Evolutionary conservation across 2,113 vertebrate genomes (phyloP), one percentile per base, ranked within the genome.

Genomic region (Forbesichthys papilliferus): DNA sequence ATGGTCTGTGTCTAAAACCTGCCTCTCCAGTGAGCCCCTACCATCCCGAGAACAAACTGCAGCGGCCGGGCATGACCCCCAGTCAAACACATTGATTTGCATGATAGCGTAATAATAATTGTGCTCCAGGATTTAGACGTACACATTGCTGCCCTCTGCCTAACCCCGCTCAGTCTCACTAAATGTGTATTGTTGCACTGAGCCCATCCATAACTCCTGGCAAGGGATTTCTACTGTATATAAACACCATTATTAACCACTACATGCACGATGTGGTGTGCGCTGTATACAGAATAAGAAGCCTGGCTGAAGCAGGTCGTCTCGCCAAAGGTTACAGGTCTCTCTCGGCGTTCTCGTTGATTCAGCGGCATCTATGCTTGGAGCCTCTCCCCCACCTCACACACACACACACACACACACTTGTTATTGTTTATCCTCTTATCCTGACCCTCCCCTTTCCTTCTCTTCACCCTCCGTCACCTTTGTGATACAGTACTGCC

Each of bases 21-120:
- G 0, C 20, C 46, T 60, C 56, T 60, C 27, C 11, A 7, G 65
- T 58, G 58, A 71, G 71, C 46, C 33, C 57, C 48, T 4, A 12
- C 64, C 57, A 61, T 61, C 9, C 18, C 11, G 14, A 10, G 36
- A 72, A 9, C n/a, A 64, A 81, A 78, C 27, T 61, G 70, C 80
- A 77, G 76, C 78, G 34, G 74, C 78, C 80, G 34, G 74, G 72
- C 68, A 51, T 12, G 4, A 47, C 52, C 34, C 6, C 11, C 1
- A 63, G 77, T 84, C 68, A 78, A 79, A 86, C 3, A 0, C 69
- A 83, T 80, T 69, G 77, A 85, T 85, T 80, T 74, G 68, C 49
- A 54, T 67, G 61, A 81, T 65, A 56, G 13, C 61, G 81, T 81
- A 80, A 80, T 64, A 64, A 70, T 64, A 64, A 70, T 66, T 70